A percentile compares a stretch with the other conserved stretches of the same genome.
Conservation (phyloP, 2,113 vertebrate genomes). For the Gila orcuttii region DNA sequence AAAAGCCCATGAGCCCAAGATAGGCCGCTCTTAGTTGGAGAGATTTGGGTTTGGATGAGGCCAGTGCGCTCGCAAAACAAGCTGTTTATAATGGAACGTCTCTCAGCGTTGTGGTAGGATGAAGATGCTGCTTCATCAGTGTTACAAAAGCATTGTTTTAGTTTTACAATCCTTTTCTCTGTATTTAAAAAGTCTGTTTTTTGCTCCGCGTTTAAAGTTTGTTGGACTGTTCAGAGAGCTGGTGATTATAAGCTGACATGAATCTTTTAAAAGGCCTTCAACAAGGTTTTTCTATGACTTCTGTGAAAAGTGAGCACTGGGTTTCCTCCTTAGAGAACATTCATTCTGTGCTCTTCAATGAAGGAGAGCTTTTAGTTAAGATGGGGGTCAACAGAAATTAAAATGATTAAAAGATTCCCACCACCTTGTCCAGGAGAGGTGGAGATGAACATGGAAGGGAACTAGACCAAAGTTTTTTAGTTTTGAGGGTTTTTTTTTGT, state of each 20-base stretch:
- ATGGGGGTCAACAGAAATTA: conserved; percentile 12
- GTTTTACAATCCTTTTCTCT: conserved; percentile 67
- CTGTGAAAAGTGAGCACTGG: conserved; percentile 72
- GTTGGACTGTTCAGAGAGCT: conserved; percentile 45
- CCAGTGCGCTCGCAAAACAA: conserved; percentile 34
- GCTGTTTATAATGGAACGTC: conserved; percentile 54
- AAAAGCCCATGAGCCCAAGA: conserved; percentile 93
- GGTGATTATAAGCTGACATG: conserved; percentile 59
- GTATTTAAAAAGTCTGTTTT: conserved; percentile 79
- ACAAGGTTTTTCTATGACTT: conserved; percentile 64
- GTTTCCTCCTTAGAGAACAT: conserved; percentile 66
- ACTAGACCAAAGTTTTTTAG: conserved; percentile 84
- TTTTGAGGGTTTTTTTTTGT: conserved; percentile 75
- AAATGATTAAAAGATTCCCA: conserved; percentile 38
- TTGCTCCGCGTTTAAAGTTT: conserved; percentile 66
- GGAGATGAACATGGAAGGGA: conserved; percentile 71
- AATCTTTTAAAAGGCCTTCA: conserved; percentile 70
- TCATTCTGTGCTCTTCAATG: conserved; percentile 62
- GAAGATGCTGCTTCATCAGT: conserved; percentile 73
- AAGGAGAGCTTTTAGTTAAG: conserved; percentile 64
- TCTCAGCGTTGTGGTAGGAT: conserved; percentile 64
- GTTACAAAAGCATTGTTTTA: conserved; percentile 71
- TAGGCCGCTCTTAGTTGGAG: conserved; percentile 86
- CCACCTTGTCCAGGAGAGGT: conserved; percentile 50
- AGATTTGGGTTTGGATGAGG: background rate